Evolutionary conservation across 2,888 invertebrate species (phyloP), one percentile per base, ranked within the genome.

Genomic region (Polydrusus cervinus): DNA sequence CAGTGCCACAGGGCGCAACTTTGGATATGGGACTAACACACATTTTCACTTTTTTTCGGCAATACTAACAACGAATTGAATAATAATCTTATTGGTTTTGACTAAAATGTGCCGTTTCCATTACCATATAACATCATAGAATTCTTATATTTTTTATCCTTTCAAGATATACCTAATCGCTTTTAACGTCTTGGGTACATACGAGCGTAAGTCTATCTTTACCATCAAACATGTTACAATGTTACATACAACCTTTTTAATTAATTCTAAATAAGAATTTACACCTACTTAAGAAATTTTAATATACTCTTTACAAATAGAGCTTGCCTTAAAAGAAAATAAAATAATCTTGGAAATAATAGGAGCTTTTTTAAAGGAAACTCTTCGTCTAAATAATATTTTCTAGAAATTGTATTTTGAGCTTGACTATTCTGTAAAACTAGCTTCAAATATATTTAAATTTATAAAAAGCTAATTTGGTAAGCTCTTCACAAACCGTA

Each of bases 251-350:
- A 60, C 38, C 7, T 38, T 38, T 60, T 60, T 47, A 64, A 64
- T 64, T 47, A 64, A 64, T 49, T 64, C 49, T 20, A 64, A 64
- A 47, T 64, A 64, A 25, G 64, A 64, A 47, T 64, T 47, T 49
- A 64, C 64, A 64, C 64, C 64, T 64, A 64, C 64, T 47, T 45
- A 64, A 16, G 18, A 38, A 60, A 60, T 38, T 60, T 60, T 60
- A 60, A 60, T 60, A 60, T 38, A 60, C 57, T 60, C 9, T 38
- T 38, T 60, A 60, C 16, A 0, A 14, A 9, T 40, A 60, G 57
- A 60, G 57, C 38, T 60, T 13, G 16, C 8, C 57, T 18, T 6
- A 5, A 38, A 60, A 14, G 25, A 34, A 57, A 57, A 57, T 38
- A 38, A 57, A 47, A 8, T 13, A 25, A 25, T 25, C 25, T 25